These are phyloP conservation scores for Dichetophora obliterata DNA, from an alignment of 2,888 invertebrate genomes.

Conservation along the genomic window DNA sequence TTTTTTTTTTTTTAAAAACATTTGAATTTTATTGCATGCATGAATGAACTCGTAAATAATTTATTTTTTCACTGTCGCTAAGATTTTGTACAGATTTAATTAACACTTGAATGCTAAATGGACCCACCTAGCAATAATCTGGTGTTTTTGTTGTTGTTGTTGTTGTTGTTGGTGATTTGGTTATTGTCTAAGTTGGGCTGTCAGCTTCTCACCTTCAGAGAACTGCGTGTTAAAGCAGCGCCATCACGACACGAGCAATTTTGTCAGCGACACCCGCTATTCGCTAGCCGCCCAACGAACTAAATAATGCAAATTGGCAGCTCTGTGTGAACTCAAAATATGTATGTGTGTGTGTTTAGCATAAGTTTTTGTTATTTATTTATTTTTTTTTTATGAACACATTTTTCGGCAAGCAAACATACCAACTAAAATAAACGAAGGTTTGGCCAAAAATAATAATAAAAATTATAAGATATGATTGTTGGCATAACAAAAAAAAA, in stretches of 20 bases:
- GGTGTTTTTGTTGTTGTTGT: background rate
- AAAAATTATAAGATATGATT: too few relatives aligned
- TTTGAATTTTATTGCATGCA: too few relatives aligned
- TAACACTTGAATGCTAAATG: slow-evolving; percentile 14
- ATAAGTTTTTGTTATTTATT: too few relatives aligned
- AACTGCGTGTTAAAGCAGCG: background rate
- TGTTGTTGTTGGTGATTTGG: background rate
- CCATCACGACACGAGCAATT: background rate
- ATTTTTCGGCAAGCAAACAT: slow-evolving; percentile 60
- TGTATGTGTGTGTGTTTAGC: too few relatives aligned
- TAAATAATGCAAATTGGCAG: slow-evolving; percentile 42
- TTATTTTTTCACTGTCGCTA: background rate
- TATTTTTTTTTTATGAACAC: slow-evolving; percentile 55
- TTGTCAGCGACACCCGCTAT: slow-evolving; percentile 17
- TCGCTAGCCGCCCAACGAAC: too few relatives aligned
- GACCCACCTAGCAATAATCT: background rate
- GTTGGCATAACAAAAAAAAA: slow-evolving; percentile 33
- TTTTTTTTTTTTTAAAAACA: too few relatives aligned
- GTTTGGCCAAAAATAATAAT: slow-evolving; percentile 48
- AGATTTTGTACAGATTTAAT: slow-evolving; percentile 4
- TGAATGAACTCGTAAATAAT: slow-evolving; percentile 11
- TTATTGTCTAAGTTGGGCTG: background rate
- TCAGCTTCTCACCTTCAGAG: background rate
- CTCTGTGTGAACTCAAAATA: background rate
- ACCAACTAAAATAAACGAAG: slow-evolving; percentile 60